Evolutionary conservation across 2,888 invertebrate species (phyloP).

Genomic region (Acleris emargana): DNA sequence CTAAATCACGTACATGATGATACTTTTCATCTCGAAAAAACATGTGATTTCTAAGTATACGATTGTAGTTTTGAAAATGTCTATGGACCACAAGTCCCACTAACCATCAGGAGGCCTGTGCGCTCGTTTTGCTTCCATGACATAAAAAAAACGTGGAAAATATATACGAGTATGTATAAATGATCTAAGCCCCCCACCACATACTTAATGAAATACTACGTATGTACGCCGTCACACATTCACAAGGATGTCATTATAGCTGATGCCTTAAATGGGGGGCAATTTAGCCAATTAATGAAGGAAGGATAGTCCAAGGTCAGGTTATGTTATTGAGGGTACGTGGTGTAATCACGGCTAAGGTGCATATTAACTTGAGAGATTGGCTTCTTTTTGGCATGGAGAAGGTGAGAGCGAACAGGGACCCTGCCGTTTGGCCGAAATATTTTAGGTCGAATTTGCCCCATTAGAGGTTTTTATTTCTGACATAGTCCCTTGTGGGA

Average conservation of each 20-base stretch:
- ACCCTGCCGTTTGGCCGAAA: too few relatives aligned
- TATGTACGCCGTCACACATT: conserved; percentile 46
- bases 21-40: too few relatives aligned
- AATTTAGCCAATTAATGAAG: conserved; percentile 72
- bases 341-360: conserved; percentile 48
- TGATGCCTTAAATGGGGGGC: conserved; percentile 69
- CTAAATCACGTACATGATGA: too few relatives aligned
- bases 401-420: too few relatives aligned
- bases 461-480: too few relatives aligned
- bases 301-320: conserved; percentile 69
- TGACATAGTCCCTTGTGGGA: conserved; percentile 91
- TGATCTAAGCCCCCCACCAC: conserved; percentile 1
- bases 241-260: conserved; percentile 72
- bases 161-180: not conserved
- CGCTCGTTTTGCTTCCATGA: too few relatives aligned
- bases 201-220: conserved; percentile 50
- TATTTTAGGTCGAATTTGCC: too few relatives aligned
- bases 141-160: too few relatives aligned
- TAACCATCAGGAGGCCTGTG: too few relatives aligned
- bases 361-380: conserved; percentile 6
- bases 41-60: too few relatives aligned
- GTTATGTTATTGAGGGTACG: conserved; percentile 58
- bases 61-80: too few relatives aligned
- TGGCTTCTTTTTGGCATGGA: not conserved
- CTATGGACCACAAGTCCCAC: too few relatives aligned